Percentiles rank a stretch among this genome's conserved stretches.
Conservation (phyloP, 2,888 invertebrate species). For the Cinara cedri region DNA sequence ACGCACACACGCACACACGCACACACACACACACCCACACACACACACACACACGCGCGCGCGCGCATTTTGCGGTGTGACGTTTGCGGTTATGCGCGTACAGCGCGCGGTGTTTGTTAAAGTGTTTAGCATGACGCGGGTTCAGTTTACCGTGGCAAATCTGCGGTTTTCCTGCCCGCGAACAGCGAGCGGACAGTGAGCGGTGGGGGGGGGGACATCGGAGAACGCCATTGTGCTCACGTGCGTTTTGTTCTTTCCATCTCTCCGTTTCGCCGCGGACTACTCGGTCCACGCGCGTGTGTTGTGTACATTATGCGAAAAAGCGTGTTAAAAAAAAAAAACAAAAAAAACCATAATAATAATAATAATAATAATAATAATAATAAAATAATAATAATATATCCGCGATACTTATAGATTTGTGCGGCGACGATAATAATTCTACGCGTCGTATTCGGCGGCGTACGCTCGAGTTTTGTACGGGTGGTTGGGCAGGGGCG, state of each 20-base stretch:
- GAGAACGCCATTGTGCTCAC: constrained; percentile 34
- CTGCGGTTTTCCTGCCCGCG: constrained; percentile 50
- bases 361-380: not conserved
- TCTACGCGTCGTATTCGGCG: too few relatives aligned
- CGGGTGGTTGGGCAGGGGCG: too few relatives aligned
- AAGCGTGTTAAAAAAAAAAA: too few relatives aligned
- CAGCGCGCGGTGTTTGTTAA: constrained; percentile 29
- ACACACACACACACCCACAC: constrained; percentile 8
- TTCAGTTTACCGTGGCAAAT: constrained; percentile 54
- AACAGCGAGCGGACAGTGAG: too few relatives aligned
- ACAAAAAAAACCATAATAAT: not conserved
- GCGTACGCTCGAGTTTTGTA: too few relatives aligned
- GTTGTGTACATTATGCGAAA: not conserved
- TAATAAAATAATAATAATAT: too few relatives aligned
- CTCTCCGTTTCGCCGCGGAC: not conserved
- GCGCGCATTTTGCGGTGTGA: constrained; percentile 40
- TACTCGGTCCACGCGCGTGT: not conserved
- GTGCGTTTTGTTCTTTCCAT: not conserved
- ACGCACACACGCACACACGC: not conserved
- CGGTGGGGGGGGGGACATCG: constrained; percentile 1
- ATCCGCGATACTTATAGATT: too few relatives aligned
- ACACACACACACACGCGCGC: constrained; percentile 3
- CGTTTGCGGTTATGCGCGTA: constrained; percentile 32
- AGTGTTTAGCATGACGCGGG: constrained; percentile 52
- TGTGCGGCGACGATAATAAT: too few relatives aligned